phyloP scores from a whole-genome alignment of 2,797 vertebrate species.

The Hafferia zeledoni region DNA sequence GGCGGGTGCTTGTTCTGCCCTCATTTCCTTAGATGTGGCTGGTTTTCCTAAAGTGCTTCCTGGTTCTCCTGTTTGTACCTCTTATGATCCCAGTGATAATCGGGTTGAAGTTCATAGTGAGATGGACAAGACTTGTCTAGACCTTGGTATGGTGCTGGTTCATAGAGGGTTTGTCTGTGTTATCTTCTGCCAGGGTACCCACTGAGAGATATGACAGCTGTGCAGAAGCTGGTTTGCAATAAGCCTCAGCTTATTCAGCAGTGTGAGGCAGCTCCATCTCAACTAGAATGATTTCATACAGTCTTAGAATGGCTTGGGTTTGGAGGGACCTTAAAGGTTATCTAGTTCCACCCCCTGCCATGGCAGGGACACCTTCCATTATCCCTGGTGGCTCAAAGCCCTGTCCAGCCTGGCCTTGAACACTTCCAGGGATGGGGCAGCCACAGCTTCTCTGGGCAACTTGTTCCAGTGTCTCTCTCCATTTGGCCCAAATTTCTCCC shows the following conservation, averaged over 20 bases:
- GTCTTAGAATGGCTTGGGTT: not conserved
- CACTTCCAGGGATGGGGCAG: not conserved
- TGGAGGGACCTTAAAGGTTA: not conserved
- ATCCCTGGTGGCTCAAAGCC: not conserved
- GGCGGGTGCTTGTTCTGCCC: not conserved
- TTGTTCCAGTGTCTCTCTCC: not conserved
- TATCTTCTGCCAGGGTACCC: not conserved
- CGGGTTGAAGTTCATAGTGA: not conserved
- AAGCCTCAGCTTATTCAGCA: not conserved
- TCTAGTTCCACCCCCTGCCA: not conserved
- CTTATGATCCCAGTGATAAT: not conserved
- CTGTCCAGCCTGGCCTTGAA: not conserved
- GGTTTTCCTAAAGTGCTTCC: not conserved
- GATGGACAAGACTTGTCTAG: not conserved
- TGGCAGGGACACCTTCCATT: not conserved
- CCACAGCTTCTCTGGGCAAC: not conserved
- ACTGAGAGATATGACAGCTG: not conserved
- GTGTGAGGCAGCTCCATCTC: not conserved
- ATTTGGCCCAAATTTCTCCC: not conserved
- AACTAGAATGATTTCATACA: not conserved
- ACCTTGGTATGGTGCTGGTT: not conserved
- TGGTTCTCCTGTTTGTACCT: not conserved
- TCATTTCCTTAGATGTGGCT: not conserved
- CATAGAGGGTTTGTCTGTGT: not conserved
- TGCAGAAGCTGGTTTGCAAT: not conserved